Conservation (phyloP, 2,888 invertebrate genomes). For the Cecidostiba fungosa region DNA sequence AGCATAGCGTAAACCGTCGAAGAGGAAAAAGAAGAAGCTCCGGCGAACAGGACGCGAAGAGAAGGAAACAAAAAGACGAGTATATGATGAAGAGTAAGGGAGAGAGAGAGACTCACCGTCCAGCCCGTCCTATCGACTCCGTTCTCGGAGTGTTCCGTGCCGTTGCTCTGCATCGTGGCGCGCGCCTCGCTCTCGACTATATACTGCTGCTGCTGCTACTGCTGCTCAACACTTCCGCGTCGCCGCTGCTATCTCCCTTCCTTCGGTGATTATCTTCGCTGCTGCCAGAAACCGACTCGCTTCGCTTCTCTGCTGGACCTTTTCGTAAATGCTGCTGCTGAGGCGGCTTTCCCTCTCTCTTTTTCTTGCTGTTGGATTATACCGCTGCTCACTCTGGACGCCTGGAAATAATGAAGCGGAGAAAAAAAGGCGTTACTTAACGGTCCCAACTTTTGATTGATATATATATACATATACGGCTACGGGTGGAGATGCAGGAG, state of each 20-base stretch:
- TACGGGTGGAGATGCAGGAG: neutral
- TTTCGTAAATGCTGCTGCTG: conserved; percentile 2
- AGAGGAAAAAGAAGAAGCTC: too few species aligned
- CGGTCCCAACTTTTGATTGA: conserved; percentile 47
- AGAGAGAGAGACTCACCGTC: conserved; percentile 72
- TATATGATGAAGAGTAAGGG: neutral
- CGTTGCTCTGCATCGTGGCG: conserved; percentile 78
- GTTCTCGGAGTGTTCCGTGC: conserved; percentile 77
- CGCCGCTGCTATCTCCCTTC: conserved; percentile 46
- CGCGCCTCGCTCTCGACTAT: conserved; percentile 52
- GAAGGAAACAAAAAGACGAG: neutral
- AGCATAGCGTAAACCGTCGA: neutral
- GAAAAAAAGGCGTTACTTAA: conserved; percentile 47
- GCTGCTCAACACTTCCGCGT: conserved; percentile 56
- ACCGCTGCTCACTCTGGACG: conserved; percentile 9
- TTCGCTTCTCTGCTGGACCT: conserved; percentile 17
- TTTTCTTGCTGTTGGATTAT: neutral
- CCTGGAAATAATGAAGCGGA: conserved; percentile 46
- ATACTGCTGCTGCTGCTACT: conserved; percentile 10
- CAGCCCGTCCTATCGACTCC: conserved; percentile 77
- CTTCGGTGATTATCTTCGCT: conserved; percentile 20
- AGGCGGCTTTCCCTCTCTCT: conserved; percentile 26
- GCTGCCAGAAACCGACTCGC: conserved; percentile 30
- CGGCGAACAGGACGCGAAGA: neutral
- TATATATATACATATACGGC: neutral